These are phyloP conservation scores for Eolophus roseicapilla DNA, from an alignment of 2,113 vertebrate species.

Conservation along the genomic window DNA sequence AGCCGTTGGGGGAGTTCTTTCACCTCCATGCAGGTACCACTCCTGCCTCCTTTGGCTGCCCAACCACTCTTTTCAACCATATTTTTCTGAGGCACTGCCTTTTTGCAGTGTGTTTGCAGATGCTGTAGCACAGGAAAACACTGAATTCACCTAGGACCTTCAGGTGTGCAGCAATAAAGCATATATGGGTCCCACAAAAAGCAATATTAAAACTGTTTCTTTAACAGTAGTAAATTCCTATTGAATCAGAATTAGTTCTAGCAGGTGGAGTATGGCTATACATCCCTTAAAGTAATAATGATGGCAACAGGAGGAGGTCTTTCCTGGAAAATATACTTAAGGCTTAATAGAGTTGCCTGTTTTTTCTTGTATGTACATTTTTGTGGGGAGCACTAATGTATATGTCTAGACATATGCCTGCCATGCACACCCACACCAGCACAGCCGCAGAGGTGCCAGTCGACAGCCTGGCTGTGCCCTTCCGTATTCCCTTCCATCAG, in stretches of 20 bases:
- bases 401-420: accelerated
- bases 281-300: background rate
- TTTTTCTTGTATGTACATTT: background rate
- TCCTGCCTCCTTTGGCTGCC: background rate
- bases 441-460: accelerated
- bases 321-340: background rate
- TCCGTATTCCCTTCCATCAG: background rate
- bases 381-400: background rate
- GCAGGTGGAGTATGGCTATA: background rate
- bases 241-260: background rate
- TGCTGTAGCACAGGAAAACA: background rate
- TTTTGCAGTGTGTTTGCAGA: background rate
- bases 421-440: accelerated
- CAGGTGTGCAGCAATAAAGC: background rate
- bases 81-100: background rate
- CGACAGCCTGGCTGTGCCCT: background rate
- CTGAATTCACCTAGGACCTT: background rate
- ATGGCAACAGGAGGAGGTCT: background rate
- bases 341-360: background rate
- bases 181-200: background rate
- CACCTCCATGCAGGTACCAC: accelerated
- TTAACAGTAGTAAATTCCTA: background rate
- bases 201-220: background rate
- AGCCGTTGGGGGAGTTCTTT: background rate
- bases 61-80: background rate